A percentile compares a stretch with the other conserved stretches of the same genome.
phyloP scores from a whole-genome alignment of 2,888 invertebrate genomes.

The Bruchidius siliquastri region DNA sequence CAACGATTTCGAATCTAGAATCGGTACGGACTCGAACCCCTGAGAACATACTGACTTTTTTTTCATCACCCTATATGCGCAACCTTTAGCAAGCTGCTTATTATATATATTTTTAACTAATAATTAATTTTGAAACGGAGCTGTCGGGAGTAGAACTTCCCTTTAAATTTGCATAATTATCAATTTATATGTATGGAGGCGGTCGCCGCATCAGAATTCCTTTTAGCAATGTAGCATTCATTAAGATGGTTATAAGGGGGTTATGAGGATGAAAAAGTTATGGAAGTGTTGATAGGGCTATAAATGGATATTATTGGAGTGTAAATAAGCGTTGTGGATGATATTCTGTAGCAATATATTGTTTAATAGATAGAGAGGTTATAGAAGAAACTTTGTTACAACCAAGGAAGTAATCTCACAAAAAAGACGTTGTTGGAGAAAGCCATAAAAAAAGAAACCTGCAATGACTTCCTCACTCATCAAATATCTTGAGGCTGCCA shows the following conservation, averaged over 20 bases:
- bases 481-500: too few species aligned
- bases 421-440: too few species aligned
- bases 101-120: background rate
- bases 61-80: background rate
- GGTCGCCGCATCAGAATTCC: background rate
- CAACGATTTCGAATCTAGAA: too few species aligned
- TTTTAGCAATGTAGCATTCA: background rate
- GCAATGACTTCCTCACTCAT: too few species aligned
- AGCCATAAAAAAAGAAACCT: too few species aligned
- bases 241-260: background rate
- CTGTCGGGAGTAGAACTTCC: constrained; percentile 5
- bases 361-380: too few species aligned
- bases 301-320: background rate
- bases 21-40: too few species aligned
- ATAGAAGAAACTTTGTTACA: too few species aligned
- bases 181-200: constrained; percentile 6
- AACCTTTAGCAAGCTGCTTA: background rate
- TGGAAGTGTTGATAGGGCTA: background rate
- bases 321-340: background rate
- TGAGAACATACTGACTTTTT: too few species aligned
- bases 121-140: constrained; percentile 4
- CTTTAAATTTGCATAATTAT: constrained; percentile 11
- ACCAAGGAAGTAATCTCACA: too few species aligned
- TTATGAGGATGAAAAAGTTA: background rate
- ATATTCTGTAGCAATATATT: background rate